Conservation (phyloP, 2,888 invertebrate species). For the Melipona bicolor region DNA sequence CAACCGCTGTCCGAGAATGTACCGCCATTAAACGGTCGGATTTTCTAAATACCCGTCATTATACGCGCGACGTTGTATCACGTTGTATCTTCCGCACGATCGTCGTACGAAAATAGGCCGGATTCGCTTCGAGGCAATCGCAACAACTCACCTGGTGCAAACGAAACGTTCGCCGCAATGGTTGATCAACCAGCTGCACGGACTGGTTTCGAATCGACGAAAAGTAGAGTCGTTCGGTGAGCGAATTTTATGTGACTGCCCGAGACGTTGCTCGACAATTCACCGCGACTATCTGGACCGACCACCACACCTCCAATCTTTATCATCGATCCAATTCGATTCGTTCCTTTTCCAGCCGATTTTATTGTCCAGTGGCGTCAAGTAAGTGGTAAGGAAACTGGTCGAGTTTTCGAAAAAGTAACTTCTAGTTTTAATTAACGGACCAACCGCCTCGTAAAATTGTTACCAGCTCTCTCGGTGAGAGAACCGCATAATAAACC, state of each 20-base stretch:
- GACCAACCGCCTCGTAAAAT: not conserved
- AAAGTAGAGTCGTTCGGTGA: conserved; percentile 47
- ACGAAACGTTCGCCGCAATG: not conserved
- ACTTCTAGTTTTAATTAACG: not conserved
- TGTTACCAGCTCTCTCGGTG: not conserved
- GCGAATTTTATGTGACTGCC: conserved; percentile 41
- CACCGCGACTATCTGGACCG: conserved; percentile 42
- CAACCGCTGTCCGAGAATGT: conserved; percentile 46
- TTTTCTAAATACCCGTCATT: conserved; percentile 51
- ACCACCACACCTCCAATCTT: conserved; percentile 55
- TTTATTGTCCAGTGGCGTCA: conserved; percentile 3
- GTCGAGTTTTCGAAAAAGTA: not conserved
- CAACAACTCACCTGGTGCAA: not conserved
- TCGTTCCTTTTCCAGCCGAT: conserved; percentile 48
- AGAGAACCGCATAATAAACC: not conserved
- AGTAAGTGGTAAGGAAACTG: not conserved
- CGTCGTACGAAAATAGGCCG: not conserved
- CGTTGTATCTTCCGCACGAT: conserved; percentile 6
- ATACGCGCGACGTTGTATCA: conserved; percentile 8
- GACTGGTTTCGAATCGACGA: conserved; percentile 59
- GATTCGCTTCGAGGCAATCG: conserved; percentile 10
- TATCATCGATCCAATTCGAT: conserved; percentile 51
- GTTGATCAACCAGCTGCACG: conserved; percentile 34
- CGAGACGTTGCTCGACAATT: conserved; percentile 18
- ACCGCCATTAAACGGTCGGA: conserved; percentile 25